Evolutionary conservation across 2,113 vertebrate species (phyloP), one percentile per base, ranked within the genome.

Genomic region (Plecturocebus donacophilus): DNA sequence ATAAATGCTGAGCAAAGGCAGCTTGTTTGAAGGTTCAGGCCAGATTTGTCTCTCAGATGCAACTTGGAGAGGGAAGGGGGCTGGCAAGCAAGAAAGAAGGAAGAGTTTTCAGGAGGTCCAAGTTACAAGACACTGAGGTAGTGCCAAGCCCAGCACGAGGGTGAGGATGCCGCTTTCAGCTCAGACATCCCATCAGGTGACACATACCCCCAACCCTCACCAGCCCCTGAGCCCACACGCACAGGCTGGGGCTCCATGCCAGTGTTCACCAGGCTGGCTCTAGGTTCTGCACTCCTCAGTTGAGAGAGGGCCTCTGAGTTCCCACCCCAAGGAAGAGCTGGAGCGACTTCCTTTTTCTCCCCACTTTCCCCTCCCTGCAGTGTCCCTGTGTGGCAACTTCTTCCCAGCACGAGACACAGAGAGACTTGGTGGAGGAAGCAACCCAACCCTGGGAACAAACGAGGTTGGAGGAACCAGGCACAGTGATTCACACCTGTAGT

Each of bases 151-250:
- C 14, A 77, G 58, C 7, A 25, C 2, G 0, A 30, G 40, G 6
- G 13, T 19, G 11, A 93, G 58, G 54, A 47, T 38, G 16, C 11
- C 11, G 2, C 49, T 49, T n/a, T 54, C 0, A 12, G 32, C 12
- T 45, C 49, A 47, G 17, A 64, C 61, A 79, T 73, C 64, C 54
- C 77, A 90, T 27, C 23, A 25, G n/a, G 56, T 93, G 77, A 95
- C 91, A 93, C 56, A 92, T 52, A 58, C 6, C 8, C 19, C 52
- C 49, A 87, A n/a, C 25, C 75, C 45, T 77, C 88, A 0, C 17
- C 83, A 81, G 95, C 91, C 88, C 54, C 95, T 68, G 9, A 79
- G 71, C 35, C 76, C 52, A n/a, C 58, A 58, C 91, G 89, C 95
- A 40, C 20, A 25, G 94, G 68, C 91, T 19, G 12, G 45, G 58